phyloP scores from a whole-genome alignment of 2,113 vertebrate species.

The Eulemur macaco region DNA sequence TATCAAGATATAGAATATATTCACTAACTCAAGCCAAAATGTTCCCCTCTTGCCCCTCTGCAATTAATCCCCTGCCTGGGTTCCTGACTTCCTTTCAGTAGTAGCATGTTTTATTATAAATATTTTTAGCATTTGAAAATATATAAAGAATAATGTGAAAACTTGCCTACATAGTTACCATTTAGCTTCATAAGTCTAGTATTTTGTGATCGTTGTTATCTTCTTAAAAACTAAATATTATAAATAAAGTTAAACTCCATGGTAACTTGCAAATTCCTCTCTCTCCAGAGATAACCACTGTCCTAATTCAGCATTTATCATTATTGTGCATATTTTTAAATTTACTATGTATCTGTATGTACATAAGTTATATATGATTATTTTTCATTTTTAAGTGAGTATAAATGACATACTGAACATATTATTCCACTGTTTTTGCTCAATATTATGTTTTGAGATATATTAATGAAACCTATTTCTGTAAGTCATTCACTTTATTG shows the following conservation, averaged over 20 bases:
- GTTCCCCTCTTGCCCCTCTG: background rate
- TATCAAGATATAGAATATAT: background rate
- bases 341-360: background rate
- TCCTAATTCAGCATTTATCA: background rate
- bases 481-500: background rate
- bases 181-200: background rate
- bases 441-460: background rate
- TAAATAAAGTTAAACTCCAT: background rate
- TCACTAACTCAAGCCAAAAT: background rate
- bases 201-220: background rate
- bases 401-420: background rate
- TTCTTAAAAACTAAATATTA: background rate
- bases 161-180: rapidly evolving
- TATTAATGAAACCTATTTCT: background rate
- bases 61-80: background rate
- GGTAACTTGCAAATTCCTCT: background rate
- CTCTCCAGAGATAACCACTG: background rate
- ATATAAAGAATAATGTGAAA: background rate
- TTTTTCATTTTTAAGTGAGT: background rate
- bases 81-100: background rate
- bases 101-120: background rate
- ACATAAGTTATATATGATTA: background rate
- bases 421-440: background rate
- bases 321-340: background rate
- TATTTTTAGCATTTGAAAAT: background rate